A percentile compares a stretch with the other conserved stretches of the same genome.
phyloP scores from a whole-genome alignment of 2,797 vertebrate genomes.

The Myoxocephalus aenaeus region DNA sequence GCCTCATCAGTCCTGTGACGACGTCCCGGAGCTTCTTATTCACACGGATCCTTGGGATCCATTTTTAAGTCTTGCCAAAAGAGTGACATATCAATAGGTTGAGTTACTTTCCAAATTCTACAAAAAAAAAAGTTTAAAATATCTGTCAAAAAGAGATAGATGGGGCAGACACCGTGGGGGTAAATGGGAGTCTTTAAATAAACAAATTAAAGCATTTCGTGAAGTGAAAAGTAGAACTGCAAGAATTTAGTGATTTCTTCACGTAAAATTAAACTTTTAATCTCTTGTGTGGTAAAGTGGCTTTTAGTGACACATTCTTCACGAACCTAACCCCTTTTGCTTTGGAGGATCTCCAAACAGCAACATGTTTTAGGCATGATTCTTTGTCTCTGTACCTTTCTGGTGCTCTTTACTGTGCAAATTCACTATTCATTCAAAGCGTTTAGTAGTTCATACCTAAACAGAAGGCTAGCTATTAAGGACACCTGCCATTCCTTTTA shows the following conservation, averaged over 20 bases:
- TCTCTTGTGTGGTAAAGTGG: constrained; percentile 67
- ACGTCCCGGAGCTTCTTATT: constrained; percentile 23
- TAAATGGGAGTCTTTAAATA: constrained; percentile 48
- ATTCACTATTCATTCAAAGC: constrained; percentile 56
- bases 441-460: constrained; percentile 49
- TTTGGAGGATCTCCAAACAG: neutral
- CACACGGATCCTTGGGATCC: constrained; percentile 59
- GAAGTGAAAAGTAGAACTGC: constrained; percentile 24
- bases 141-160: constrained; percentile 16
- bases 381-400: constrained; percentile 43
- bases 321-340: constrained; percentile 9
- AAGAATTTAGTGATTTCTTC: constrained; percentile 7
- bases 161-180: constrained; percentile 8
- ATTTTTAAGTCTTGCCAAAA: constrained; percentile 47
- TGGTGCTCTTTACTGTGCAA: constrained; percentile 64
- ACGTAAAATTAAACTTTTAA: constrained; percentile 33
- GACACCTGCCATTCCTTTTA: constrained; percentile 30
- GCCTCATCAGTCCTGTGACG: neutral
- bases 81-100: constrained; percentile 4
- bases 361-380: constrained; percentile 18
- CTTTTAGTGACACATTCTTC: constrained; percentile 67
- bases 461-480: constrained; percentile 28
- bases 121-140: neutral
- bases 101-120: neutral
- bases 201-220: constrained; percentile 39